phyloP scores from a whole-genome alignment of 2,113 vertebrate species.

The Sarotherodon lohbergeri region DNA sequence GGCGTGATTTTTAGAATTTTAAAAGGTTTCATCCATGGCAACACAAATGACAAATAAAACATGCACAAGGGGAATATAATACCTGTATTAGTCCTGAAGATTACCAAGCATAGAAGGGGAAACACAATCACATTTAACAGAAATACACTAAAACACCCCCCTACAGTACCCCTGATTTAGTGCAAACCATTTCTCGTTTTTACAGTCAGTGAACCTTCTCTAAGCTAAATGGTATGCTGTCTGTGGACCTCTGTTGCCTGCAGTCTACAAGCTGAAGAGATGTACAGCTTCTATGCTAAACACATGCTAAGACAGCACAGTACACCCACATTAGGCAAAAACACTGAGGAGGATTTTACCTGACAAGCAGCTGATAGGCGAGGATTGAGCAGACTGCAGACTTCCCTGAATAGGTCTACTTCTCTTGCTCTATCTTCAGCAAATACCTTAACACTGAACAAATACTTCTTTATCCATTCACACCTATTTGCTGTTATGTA shows the following conservation, averaged over 20 bases:
- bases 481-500: slow-evolving; percentile 27
- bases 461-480: background rate
- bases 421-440: background rate
- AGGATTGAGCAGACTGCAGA: background rate
- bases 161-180: background rate
- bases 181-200: background rate
- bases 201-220: background rate
- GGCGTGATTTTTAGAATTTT: background rate
- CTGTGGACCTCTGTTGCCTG: background rate
- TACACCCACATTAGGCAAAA: background rate
- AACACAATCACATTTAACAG: background rate
- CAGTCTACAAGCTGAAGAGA: background rate
- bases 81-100: background rate
- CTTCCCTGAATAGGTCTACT: background rate
- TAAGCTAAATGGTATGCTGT: background rate
- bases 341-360: slow-evolving; percentile 21
- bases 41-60: background rate
- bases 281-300: background rate
- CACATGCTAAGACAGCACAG: background rate
- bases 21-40: background rate
- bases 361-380: background rate
- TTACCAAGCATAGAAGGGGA: background rate
- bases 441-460: background rate
- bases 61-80: background rate
- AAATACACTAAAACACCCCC: rapidly evolving